These are phyloP conservation scores for Hypocryptadius cinnamomeus DNA, from an alignment of 2,113 vertebrate genomes.

Conservation along the genomic window DNA sequence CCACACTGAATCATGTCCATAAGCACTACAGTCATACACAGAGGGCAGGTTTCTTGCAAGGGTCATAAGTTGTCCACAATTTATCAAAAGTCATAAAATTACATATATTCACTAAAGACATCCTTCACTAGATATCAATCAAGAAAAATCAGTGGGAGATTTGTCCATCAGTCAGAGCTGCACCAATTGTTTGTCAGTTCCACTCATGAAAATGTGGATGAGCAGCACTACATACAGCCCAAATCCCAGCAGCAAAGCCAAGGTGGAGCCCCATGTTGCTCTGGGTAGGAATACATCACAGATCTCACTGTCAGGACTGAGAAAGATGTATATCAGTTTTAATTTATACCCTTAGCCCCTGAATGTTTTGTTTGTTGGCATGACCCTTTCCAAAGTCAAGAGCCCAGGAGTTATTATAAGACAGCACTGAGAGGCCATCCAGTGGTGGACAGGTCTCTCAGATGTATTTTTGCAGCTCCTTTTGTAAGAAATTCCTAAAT, in stretches of 20 bases:
- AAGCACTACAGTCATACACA: background rate
- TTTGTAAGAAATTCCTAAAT: background rate
- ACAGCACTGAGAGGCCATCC: background rate
- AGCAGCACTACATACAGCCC: fast-evolving
- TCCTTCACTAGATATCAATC: background rate
- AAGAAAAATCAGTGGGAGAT: background rate
- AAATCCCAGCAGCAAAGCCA: background rate
- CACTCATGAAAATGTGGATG: background rate
- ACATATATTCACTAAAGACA: background rate
- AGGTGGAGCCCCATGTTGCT: background rate
- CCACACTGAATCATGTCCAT: background rate
- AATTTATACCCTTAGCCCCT: background rate
- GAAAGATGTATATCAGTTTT: background rate
- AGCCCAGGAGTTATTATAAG: background rate
- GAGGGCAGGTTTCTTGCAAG: background rate
- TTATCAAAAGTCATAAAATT: background rate
- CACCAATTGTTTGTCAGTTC: background rate
- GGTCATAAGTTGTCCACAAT: background rate
- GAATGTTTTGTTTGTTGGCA: background rate
- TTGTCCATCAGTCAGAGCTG: background rate
- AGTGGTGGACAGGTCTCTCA: background rate
- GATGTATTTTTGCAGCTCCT: background rate
- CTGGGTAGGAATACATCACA: background rate
- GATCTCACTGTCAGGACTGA: background rate
- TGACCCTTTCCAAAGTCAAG: background rate